Base-by-base conservation (phyloP, 2,888 invertebrate species). In the Linnaemya tessellans region DNA sequence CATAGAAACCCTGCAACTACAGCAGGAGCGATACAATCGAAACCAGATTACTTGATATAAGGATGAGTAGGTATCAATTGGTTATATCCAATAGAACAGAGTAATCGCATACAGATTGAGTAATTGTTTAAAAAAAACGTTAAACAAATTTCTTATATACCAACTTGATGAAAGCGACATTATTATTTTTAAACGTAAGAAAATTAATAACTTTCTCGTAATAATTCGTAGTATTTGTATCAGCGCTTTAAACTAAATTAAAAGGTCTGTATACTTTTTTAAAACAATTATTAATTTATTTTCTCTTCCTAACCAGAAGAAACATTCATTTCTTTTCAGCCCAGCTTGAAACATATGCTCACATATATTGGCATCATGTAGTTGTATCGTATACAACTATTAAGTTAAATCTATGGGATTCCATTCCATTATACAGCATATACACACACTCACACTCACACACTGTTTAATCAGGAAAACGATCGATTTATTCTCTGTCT, bases 391-490 rank as follows among this genome's bases (percentile, higher is more conserved):
- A 35, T 56, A 35, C 8, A 30, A 56, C 71, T 68, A 35, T 68
- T 71, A 46, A 64, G 62, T 65, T 73, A 71, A 65, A 54, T 35
- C 65, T 35, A 11, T 49, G 49, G 56, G 65, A 30, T 73, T 68
- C 65, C 35, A 43, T 51, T 65, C 43, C 43, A 25, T 75, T 25
- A 54, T 51, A 35, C 35, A 58, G 67, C 10, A 64, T 60, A 60
- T 71, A 38, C 41, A 3, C 11, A 13, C 38, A n/a, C n/a, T n/a
- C 10, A 62, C 68, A 60, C 64, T 25, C 51, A 11, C 11, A 13
- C 13, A 67, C 68, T 65, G 73, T 58, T 73, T 49, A 73, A 64
- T 58, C 65, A 25, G 41, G 18, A 46, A 73, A 70, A 54, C n/a
- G 46, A 46, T 71, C 64, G 64, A 78, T 78, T 78, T 68, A 60